Conservation (phyloP, 2,113 vertebrate species). For the Chaetops frenatus region DNA sequence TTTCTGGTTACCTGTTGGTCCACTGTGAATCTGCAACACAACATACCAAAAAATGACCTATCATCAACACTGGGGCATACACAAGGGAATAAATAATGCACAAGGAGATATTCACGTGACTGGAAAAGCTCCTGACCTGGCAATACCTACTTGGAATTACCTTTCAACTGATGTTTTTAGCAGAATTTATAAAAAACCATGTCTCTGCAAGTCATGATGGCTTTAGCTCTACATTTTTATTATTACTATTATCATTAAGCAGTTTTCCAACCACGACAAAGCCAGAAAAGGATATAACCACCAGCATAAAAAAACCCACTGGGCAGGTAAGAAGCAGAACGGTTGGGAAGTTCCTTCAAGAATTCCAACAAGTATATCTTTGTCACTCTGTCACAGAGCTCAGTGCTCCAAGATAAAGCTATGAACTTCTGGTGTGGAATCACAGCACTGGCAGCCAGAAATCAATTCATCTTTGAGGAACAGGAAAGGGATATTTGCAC, state of each 20-base stretch:
- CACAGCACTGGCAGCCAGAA: not conserved
- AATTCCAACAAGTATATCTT: not conserved
- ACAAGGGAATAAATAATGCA: not conserved
- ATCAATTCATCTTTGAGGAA: not conserved
- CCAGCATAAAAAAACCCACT: not conserved
- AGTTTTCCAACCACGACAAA: not conserved
- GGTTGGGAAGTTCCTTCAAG: not conserved
- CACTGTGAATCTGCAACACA: not conserved
- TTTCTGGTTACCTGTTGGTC: not conserved
- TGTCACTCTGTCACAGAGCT: not conserved
- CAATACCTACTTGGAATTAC: not conserved
- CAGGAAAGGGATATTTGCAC: not conserved
- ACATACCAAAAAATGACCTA: not conserved
- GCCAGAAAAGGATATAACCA: not conserved
- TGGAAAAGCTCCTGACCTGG: not conserved
- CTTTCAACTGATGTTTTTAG: not conserved
- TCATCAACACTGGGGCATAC: not conserved
- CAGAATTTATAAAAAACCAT: not conserved
- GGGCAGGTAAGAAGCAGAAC: not conserved
- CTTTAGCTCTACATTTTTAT: not conserved
- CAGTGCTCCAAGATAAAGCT: not conserved
- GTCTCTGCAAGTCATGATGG: not conserved
- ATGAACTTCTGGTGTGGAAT: not conserved
- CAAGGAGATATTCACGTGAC: not conserved
- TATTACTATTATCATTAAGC: not conserved